phyloP scores from a whole-genome alignment of 2,113 vertebrate genomes.

The Podarcis raffonei region DNA sequence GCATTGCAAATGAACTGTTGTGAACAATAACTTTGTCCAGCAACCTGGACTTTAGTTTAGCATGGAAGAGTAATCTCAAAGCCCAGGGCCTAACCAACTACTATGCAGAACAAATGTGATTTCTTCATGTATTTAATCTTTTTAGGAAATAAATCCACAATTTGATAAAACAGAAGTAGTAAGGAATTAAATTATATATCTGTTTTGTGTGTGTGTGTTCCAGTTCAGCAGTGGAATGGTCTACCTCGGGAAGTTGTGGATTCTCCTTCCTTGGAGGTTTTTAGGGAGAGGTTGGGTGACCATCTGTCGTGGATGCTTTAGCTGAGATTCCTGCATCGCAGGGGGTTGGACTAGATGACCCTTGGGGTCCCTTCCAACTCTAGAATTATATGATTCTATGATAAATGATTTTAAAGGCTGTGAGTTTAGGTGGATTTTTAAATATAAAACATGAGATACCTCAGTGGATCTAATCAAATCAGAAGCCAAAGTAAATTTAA shows the following conservation, averaged over 20 bases:
- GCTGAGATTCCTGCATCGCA: too few relatives aligned
- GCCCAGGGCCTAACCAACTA: not conserved
- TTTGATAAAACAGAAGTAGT: not conserved
- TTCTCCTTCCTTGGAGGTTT: too few relatives aligned
- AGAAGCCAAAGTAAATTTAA: not conserved
- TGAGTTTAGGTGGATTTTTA: not conserved
- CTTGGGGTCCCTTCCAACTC: too few relatives aligned
- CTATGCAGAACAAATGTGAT: not conserved
- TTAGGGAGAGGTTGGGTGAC: too few relatives aligned
- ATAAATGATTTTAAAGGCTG: not conserved
- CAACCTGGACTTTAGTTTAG: not conserved
- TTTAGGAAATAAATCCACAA: not conserved
- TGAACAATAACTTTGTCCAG: not conserved
- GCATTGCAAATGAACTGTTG: not conserved
- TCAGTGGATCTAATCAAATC: not conserved
- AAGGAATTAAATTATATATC: not conserved
- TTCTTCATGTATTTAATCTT: not conserved
- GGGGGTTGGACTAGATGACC: too few relatives aligned
- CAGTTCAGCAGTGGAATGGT: too few relatives aligned
- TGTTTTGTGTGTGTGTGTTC: too few relatives aligned
- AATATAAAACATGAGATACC: not conserved
- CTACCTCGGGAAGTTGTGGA: too few relatives aligned
- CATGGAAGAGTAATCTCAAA: not conserved
- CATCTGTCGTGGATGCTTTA: too few relatives aligned
- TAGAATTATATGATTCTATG: too few relatives aligned